Conservation (phyloP, 2,888 invertebrate genomes). For the Herminia tarsipennalis region DNA sequence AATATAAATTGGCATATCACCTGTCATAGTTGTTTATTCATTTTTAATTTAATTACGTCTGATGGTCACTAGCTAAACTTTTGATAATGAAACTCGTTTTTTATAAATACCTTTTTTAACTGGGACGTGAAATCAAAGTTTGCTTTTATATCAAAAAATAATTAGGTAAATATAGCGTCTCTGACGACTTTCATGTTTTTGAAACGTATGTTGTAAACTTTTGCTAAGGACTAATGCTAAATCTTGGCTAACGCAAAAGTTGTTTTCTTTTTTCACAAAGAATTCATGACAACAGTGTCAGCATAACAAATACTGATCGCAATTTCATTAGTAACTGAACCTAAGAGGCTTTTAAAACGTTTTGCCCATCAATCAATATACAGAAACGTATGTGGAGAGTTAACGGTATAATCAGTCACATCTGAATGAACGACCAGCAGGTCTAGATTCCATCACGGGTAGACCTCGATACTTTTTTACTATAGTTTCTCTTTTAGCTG, state of each 20-base stretch:
- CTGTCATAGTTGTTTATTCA: constrained; percentile 7
- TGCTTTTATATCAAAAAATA: too few relatives aligned
- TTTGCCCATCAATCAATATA: constrained; percentile 30
- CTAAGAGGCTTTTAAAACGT: constrained; percentile 32
- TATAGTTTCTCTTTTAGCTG: constrained; percentile 68
- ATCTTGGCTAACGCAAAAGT: too few relatives aligned
- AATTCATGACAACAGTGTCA: constrained; percentile 24
- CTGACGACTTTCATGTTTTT: too few relatives aligned
- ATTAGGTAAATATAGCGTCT: too few relatives aligned
- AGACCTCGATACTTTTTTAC: constrained; percentile 70
- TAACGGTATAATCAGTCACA: constrained; percentile 54
- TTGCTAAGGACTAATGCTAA: too few relatives aligned
- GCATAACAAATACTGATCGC: constrained; percentile 10
- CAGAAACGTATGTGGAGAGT: constrained; percentile 30
- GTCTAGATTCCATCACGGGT: constrained; percentile 66
- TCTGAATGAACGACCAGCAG: constrained; percentile 56
- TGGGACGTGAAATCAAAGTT: too few relatives aligned
- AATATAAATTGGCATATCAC: constrained; percentile 15
- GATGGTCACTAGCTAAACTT: too few relatives aligned
- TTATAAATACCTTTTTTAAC: too few relatives aligned
- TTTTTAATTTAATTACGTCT: too few relatives aligned
- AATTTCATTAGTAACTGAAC: constrained; percentile 26
- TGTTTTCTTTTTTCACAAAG: not conserved
- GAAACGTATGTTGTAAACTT: too few relatives aligned
- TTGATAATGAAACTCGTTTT: too few relatives aligned